Conservation (phyloP, 2,797 vertebrate species). For the Melanotaenia pygmaea region DNA sequence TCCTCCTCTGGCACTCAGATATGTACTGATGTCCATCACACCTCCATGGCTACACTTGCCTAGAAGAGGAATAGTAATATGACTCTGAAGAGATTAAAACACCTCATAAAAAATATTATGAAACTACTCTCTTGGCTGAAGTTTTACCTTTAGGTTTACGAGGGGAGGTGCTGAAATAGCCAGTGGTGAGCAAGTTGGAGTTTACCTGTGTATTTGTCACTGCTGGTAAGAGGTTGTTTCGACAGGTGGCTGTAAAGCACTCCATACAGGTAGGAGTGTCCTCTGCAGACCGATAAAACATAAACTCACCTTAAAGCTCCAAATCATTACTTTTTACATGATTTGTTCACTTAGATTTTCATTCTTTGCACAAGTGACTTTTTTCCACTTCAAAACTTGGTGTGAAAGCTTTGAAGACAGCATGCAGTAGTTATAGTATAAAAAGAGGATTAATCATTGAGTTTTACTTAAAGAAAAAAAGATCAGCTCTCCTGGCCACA, state of each 20-base stretch:
- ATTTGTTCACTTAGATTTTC: neutral
- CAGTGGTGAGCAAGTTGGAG: conserved; percentile 84
- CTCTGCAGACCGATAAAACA: conserved; percentile 51
- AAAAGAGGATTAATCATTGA: no score
- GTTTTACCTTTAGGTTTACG: conserved; percentile 85
- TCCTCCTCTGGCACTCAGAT: conserved; percentile 83
- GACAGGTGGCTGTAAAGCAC: conserved; percentile 85
- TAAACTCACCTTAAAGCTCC: neutral
- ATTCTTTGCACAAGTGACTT: neutral
- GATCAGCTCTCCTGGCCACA: no score
- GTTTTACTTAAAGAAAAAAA: no score
- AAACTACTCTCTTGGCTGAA: neutral
- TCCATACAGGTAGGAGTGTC: conserved; percentile 84
- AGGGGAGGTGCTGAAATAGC: conserved; percentile 84
- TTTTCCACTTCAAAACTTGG: neutral
- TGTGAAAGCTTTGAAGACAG: neutral
- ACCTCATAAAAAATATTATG: no score
- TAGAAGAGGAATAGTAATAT: conserved; percentile 42
- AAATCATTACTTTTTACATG: neutral
- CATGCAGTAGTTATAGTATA: neutral
- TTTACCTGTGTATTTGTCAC: conserved; percentile 47
- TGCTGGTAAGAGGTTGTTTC: conserved; percentile 80
- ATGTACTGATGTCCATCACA: conserved; percentile 84
- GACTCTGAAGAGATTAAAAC: no score
- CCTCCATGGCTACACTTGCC: conserved; percentile 93